Evolutionary conservation across 2,888 invertebrate genomes (phyloP).

Genomic region (Abrostola triplasia): DNA sequence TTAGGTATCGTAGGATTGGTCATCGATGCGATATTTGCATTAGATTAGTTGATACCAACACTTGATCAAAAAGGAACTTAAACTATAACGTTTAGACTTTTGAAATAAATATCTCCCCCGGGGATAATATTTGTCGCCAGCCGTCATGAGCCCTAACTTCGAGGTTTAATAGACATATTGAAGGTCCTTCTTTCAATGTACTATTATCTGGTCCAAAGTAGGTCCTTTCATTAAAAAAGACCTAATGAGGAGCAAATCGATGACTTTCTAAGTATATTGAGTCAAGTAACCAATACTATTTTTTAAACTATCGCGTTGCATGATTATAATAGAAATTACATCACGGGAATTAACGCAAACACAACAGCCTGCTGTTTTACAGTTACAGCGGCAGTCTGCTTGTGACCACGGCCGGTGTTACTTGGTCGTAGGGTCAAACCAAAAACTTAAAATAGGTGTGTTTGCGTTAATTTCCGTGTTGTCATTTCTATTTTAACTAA

Average conservation of each 20-base stretch:
- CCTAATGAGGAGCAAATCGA: constrained; percentile 22
- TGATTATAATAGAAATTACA: no score
- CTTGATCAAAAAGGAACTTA: constrained; percentile 6
- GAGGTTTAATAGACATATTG: constrained; percentile 47
- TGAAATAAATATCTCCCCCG: not conserved
- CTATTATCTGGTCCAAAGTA: constrained; percentile 32
- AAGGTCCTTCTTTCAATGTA: constrained; percentile 6
- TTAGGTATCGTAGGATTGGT: not conserved
- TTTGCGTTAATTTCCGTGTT: no score
- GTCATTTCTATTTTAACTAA: no score
- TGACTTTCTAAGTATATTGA: not conserved
- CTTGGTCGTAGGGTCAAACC: no score
- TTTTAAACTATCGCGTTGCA: no score
- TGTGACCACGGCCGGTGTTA: no score
- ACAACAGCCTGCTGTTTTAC: no score
- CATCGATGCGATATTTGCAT: not conserved
- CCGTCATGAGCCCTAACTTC: constrained; percentile 16
- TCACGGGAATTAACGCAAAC: no score
- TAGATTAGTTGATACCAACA: not conserved
- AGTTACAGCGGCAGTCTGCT: no score
- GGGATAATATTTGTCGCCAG: constrained; percentile 8
- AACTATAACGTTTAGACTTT: constrained; percentile 9
- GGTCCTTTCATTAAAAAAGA: constrained; percentile 23
- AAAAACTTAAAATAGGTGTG: no score
- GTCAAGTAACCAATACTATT: no score